Base-by-base conservation (phyloP, 1,140 invertebrate genomes). In the Drosophila littoralis region DNA sequence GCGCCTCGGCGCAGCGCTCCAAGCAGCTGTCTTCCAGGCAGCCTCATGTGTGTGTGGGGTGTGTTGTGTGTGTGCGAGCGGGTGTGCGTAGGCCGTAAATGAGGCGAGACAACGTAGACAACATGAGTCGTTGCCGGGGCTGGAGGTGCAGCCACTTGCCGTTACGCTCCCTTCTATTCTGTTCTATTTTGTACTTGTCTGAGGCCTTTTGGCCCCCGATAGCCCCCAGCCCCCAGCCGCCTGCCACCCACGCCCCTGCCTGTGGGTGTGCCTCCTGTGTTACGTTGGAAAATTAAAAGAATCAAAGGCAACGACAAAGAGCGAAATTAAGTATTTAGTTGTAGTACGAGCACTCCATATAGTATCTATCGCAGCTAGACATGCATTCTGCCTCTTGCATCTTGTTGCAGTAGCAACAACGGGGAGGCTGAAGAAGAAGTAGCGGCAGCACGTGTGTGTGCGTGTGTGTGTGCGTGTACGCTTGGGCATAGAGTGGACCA, bases 241-340 rank as follows among this genome's bases (percentile, higher is more conserved):
- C 46, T 10, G 6, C 46, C 46, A 4, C 6, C 64, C 12, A 36
- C 38, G 3, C 8, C 28, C 8, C 46, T 8, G 10, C 43, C 45
- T 6, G 33, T 15, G 36, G 10, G 10, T 6, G 2, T 10, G 32
- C 17, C 51, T 66, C 28, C 7, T 52, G 50, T 61, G 61, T 60
- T 76, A 5, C 22, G 72, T 51, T 89, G 84, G 84, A 89, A 89
- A 89, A 69, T 89, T 89, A 89, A 89, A 89, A 89, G 84, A 89
- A 84, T 89, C 84, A 89, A 89, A 89, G 84, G 68, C 83, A 88
- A 89, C 79, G 66, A 69, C 83, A 89, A 72, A 80, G 80, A 88
- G 73, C 69, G 86, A 86, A 86, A 88, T 86, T 86, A 86, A 86
- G 83, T 86, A 86, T 86, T 86, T 86, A 86, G 83, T 86, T 83